These are phyloP conservation scores for Phyto melanocephala DNA, from an alignment of 2,888 invertebrate genomes.

Conservation along the genomic window DNA sequence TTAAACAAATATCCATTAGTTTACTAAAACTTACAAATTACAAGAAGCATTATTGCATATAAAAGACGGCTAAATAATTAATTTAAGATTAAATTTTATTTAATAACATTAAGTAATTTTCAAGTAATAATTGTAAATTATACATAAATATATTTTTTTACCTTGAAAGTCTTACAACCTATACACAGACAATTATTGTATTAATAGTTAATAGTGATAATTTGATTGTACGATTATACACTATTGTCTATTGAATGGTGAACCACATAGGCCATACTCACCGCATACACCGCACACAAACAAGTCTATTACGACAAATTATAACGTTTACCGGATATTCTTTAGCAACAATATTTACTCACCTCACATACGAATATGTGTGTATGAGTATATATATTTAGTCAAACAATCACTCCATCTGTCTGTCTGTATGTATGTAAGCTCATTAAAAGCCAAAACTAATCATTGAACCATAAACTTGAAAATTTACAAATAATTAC, in stretches of 20 bases:
- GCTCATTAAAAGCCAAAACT: slow-evolving; percentile 1
- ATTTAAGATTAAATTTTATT: not conserved
- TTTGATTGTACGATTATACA: slow-evolving; percentile 25
- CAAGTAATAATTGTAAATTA: not conserved
- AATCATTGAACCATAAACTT: slow-evolving; percentile 61
- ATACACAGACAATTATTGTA: not conserved
- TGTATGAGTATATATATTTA: too few species aligned
- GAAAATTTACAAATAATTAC: slow-evolving; percentile 42
- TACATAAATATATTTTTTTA: not conserved
- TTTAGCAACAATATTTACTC: slow-evolving; percentile 24
- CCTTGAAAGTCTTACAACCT: slow-evolving; percentile 24
- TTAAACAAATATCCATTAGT: not conserved
- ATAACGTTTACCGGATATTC: slow-evolving; percentile 43
- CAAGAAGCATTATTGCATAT: not conserved
- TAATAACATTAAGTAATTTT: not conserved
- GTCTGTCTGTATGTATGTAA: not conserved
- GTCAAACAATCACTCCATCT: not conserved
- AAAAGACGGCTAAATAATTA: not conserved
- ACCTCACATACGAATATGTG: not conserved
- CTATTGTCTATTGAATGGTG: slow-evolving; percentile 22
- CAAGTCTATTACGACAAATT: slow-evolving; percentile 25
- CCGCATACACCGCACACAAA: not conserved
- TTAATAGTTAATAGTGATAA: slow-evolving; percentile 1
- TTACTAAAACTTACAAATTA: too few species aligned
- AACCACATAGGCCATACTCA: slow-evolving; percentile 10